Evolutionary conservation across 1,140 invertebrate genomes (phyloP).

Genomic region (Hylyphantes graminicola): DNA sequence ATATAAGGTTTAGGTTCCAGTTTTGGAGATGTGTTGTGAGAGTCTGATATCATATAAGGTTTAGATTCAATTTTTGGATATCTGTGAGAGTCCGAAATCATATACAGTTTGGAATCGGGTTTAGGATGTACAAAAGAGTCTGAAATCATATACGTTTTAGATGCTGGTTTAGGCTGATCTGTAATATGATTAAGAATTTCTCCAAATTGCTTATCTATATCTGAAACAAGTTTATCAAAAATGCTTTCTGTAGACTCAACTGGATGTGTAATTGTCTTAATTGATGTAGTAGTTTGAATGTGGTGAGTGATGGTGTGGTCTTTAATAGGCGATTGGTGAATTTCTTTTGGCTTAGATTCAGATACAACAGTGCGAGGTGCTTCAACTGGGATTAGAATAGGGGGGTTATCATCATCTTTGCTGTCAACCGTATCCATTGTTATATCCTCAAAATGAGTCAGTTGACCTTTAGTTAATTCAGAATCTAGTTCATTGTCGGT

Average conservation of each 20-base stretch:
- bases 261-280: background rate
- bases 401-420: conserved; percentile 57
- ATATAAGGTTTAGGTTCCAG: background rate
- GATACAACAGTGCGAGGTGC: conserved; percentile 33
- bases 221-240: background rate
- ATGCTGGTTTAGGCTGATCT: background rate
- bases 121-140: background rate
- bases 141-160: background rate
- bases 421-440: conserved; percentile 52
- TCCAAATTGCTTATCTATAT: conserved; percentile 39
- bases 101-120: background rate
- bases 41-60: background rate
- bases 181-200: conserved; percentile 17
- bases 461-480: conserved; percentile 37
- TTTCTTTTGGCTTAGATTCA: conserved; percentile 33
- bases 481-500: conserved; percentile 39
- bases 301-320: no score
- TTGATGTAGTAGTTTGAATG: background rate
- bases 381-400: conserved; percentile 46
- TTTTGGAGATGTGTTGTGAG: background rate
- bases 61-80: background rate
- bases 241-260: background rate
- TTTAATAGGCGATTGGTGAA: background rate
- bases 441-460: conserved; percentile 57
- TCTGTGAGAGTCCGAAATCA: background rate